Evolutionary conservation across 2,113 vertebrate genomes (phyloP), one percentile per base, ranked within the genome.

Genomic region (Lepus timidus): DNA sequence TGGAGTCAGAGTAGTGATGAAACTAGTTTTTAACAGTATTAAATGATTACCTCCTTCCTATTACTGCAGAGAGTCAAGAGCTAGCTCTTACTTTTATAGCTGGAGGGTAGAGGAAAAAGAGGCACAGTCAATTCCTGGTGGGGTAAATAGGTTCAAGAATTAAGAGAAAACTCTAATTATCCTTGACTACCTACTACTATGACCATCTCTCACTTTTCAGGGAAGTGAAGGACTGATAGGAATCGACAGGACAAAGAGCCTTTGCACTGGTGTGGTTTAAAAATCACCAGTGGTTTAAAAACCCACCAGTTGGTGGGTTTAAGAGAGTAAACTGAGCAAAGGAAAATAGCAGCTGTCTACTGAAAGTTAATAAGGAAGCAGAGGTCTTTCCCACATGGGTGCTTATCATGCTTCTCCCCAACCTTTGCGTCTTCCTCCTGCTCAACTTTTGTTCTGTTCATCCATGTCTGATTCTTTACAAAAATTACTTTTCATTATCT

Each of bases 81-180:
- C 64, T 55, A 58, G 36, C 39, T 88, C 13, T 74, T 89, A 74
- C 65, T 86, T 90, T 88, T 88, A 39, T 65, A 78, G 36, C 36
- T 92, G 25, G 65, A 65, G 29, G 51, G 36, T 75, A 85, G 79
- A 27, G 79, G n/a, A n/a, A 67, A 85, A 82, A 89, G 58, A 70
- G 19, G 29, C 64, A 70, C 74, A 58, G 55, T 73, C 55, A 85
- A 39, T 73, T 81, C 29, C 23, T 76, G 44, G 27, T 84, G 10
- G 67, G n/a, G 55, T 29, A 70, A 36, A 84, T 65, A 82, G 58
- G 44, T 11, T 96, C 36, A 87, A 36, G 22, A 96, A 68, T 64
- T 44, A 65, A 78, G 52, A 91, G 75, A 78, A 91, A 95, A 71
- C 44, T 80, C 33, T 80, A 31, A 44, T 79, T 86, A 84, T 13